Conservation (phyloP, 1,140 invertebrate species). For the Octopus bimaculoides region DNA sequence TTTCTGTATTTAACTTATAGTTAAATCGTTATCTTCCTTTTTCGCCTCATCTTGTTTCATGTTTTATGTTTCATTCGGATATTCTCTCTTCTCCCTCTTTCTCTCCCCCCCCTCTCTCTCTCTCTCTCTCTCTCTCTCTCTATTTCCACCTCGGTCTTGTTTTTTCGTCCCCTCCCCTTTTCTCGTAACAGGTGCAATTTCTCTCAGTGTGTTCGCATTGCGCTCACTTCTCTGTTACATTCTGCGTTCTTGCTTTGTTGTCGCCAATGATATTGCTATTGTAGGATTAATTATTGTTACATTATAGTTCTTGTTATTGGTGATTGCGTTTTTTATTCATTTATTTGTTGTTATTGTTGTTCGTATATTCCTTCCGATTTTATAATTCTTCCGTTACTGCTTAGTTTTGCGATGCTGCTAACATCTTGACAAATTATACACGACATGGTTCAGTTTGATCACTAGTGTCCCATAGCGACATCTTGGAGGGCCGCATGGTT, state of each 20-base stretch:
- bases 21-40: background rate
- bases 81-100: constrained; percentile 6
- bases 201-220: too few relatives aligned
- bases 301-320: background rate
- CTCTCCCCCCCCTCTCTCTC: background rate
- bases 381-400: background rate
- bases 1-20: background rate
- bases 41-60: background rate
- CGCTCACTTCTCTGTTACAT: too few relatives aligned
- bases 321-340: background rate
- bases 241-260: background rate
- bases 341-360: background rate
- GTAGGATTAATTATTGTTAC: background rate
- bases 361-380: background rate
- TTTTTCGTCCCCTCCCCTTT: background rate
- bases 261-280: background rate
- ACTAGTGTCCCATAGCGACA: too few relatives aligned
- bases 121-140: background rate
- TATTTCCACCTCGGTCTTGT: background rate
- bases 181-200: background rate
- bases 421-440: too few relatives aligned
- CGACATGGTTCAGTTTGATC: too few relatives aligned
- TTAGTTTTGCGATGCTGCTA: too few relatives aligned
- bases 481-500: too few relatives aligned
- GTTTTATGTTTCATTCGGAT: background rate